Base-by-base conservation (phyloP, 2,113 vertebrate species). In the Gasterosteus aculeatus region DNA sequence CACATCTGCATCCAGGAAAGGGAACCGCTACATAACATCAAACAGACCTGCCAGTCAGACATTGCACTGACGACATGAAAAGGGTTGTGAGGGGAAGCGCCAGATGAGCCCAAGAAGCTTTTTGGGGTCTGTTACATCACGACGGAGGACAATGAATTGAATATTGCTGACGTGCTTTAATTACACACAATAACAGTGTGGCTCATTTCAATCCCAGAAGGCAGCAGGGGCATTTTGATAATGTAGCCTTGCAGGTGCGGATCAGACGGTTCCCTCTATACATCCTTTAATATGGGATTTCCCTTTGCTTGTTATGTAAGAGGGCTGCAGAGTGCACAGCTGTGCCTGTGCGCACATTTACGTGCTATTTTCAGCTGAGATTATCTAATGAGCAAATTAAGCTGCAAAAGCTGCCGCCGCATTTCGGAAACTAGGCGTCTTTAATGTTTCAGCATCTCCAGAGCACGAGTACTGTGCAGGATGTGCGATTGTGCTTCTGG, bases 301-400 rank as follows among this genome's bases (percentile, higher is more conserved):
- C 82, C 64, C 69, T 69, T 56, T 31, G 46, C 44, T 51, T 62
- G 51, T 88, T 85, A 84, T 54, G 68, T 53, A 86, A 85, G 51
- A 62, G 44, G 22, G 49, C 51, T 29, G 47, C 63, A 10, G n/a
- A 29, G 42, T 66, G 70, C 71, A 59, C 75, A 85, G 51, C 77
- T 67, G 75, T 68, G 77, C 14, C 33, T 1, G 10, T 19, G 19
- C 67, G 75, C 75, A 70, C 75, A 72, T 74, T 59, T 65, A 53
- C 33, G 61, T 49, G 64, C 80, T 67, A 66, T 76, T 78, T 81
- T 68, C 41, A 53, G 56, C 41, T 22, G 31, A 73, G 78, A 85
- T 89, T 68, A 79, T 71, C 78, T 79, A 74, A 87, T 75, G 72
- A 84, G 80, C 67, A 80, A 88, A 88, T 86, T 70, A 78, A 65